These are phyloP conservation scores for Danaus chrysippus DNA, from an alignment of 2,888 invertebrate genomes.

Conservation along the genomic window DNA sequence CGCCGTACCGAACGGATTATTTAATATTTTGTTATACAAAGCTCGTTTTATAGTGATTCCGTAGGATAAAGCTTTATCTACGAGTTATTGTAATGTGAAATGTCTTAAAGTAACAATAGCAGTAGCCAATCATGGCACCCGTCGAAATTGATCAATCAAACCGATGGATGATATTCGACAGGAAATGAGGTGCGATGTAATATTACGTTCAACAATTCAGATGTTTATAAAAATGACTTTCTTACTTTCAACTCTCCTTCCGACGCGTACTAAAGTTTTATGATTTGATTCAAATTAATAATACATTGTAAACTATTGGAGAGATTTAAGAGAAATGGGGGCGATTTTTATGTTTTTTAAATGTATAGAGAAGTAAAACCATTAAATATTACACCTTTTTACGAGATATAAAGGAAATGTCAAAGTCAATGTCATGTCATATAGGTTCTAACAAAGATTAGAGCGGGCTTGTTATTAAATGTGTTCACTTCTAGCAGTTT, in stretches of 20 bases:
- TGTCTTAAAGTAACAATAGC: constrained; percentile 51
- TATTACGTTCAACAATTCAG: constrained; percentile 57
- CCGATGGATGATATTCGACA: constrained; percentile 71
- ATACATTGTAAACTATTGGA: neutral
- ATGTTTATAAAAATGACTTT: constrained; percentile 53
- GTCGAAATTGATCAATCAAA: constrained; percentile 78
- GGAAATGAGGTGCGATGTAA: constrained; percentile 75
- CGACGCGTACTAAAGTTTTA: constrained; percentile 36
- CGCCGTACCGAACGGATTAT: constrained; percentile 27
- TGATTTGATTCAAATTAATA: constrained; percentile 22
- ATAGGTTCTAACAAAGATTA: too few relatives aligned
- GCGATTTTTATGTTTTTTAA: too few relatives aligned
- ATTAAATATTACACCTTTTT: too few relatives aligned
- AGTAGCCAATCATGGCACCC: constrained; percentile 73
- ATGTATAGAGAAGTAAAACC: too few relatives aligned
- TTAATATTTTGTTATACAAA: constrained; percentile 51
- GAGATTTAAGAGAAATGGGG: too few relatives aligned
- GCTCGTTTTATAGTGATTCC: constrained; percentile 41
- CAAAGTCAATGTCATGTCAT: too few relatives aligned
- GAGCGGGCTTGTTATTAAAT: neutral
- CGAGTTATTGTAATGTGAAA: constrained; percentile 58
- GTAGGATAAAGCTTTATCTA: constrained; percentile 37
- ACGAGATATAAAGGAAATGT: too few relatives aligned
- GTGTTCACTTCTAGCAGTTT: constrained; percentile 38
- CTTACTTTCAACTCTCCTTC: constrained; percentile 27